Base-by-base conservation (phyloP, 2,888 invertebrate genomes). In the Ormyrus pomaceus region DNA sequence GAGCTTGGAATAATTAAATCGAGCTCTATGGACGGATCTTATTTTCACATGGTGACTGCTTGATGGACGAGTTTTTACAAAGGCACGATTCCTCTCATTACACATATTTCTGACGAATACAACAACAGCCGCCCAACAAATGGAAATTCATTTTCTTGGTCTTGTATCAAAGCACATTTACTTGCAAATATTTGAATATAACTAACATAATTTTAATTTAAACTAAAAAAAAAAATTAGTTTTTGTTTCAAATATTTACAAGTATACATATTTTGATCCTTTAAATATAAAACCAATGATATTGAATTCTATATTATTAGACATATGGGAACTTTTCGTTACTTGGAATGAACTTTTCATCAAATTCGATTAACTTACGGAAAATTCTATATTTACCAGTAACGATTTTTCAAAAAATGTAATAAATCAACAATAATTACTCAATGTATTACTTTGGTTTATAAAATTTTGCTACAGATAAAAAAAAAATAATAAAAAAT, bases 1-100 rank as follows among this genome's bases (percentile, higher is more conserved):
- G 87, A 88, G 89, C 88, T 89, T 87, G 87, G 87, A 89, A 88
- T 88, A 87, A 86, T 85, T 88, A 85, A 86, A 84, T 87, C 87
- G 89, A 90, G 89, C 90, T 85, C 88, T 88, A 88, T 89, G 89
- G 90, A 90, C 89, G 90, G 90, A 90, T 89, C 72, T 78, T 84
- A 84, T 87, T 88, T 69, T 82, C 76, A 76, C 86, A 86, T 84
- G 86, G 86, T 86, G 87, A 88, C 86, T 87, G 86, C 86, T 88
- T 86, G 87, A 87, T 87, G 89, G 89, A 90, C 89, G 87, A 87
- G 86, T 87, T 85, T 86, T 82, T 85, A 84, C 86, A 86, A 89
- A 89, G 89, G 89, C 89, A 89, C 89, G 83, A 86, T 85, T 86
- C 87, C 82, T 86, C 84, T 82, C 84, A 79, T 83, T 82, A 78